A percentile compares a stretch with the other conserved stretches of the same genome.
phyloP scores from a whole-genome alignment of 37 sponge, comb jelly and placozoan species.

The Spongilla lacustris region DNA sequence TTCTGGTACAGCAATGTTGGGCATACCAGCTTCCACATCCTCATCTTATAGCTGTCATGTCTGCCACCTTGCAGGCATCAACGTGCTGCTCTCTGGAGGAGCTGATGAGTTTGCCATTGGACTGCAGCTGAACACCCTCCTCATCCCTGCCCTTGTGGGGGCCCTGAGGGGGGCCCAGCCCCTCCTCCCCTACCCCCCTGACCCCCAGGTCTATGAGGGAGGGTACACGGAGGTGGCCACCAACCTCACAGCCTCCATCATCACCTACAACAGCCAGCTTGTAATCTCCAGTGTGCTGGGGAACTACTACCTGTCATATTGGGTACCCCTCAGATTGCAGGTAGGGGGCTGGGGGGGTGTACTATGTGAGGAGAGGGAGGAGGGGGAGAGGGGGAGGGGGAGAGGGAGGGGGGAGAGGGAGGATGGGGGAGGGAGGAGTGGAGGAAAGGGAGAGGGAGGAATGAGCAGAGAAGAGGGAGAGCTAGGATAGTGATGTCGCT shows the following conservation, averaged over 20 bases:
- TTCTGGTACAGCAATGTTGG: too few relatives aligned
- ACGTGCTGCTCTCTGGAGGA: constrained; percentile 61
- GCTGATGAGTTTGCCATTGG: constrained; percentile 32
- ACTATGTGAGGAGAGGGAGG: not conserved
- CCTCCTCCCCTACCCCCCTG: constrained; percentile 20
- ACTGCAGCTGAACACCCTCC: not conserved
- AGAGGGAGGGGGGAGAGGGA: too few relatives aligned
- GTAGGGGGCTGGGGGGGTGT: not conserved
- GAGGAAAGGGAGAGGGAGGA: too few relatives aligned
- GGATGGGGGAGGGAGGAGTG: too few relatives aligned
- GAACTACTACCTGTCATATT: not conserved
- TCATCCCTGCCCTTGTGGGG: constrained; percentile 27
- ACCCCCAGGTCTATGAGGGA: constrained; percentile 19
- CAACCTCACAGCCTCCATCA: not conserved
- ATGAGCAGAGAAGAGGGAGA: too few relatives aligned
- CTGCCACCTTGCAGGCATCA: constrained; percentile 48
- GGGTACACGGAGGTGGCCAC: constrained; percentile 3
- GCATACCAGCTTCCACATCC: too few relatives aligned
- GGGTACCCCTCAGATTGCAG: constrained; percentile 15
- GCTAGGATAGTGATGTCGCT: too few relatives aligned
- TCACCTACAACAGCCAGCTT: constrained; percentile 4
- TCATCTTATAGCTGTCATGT: too few relatives aligned
- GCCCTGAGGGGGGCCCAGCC: not conserved
- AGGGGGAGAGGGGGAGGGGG: too few relatives aligned
- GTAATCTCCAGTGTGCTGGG: not conserved